These are phyloP conservation scores for Cerceris ruficornis DNA, from an alignment of 2,888 invertebrate species.

Conservation along the genomic window DNA sequence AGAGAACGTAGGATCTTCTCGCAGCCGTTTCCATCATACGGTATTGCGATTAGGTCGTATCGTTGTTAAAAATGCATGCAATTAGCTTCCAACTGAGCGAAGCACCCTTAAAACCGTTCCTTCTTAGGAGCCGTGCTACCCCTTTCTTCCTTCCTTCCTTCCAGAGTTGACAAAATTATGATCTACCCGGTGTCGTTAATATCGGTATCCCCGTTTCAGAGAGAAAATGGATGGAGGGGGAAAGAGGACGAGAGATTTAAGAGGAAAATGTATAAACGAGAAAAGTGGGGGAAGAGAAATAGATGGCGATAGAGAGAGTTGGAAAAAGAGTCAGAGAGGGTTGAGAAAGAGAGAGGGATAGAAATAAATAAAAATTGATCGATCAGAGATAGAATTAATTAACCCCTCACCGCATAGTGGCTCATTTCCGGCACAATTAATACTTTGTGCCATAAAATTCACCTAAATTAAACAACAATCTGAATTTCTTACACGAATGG, in stretches of 20 bases:
- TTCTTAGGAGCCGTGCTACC: constrained; percentile 39
- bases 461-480: no score
- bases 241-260: background rate
- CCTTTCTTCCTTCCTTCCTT: constrained; percentile 65
- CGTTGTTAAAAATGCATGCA: constrained; percentile 80
- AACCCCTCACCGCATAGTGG: no score
- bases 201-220: constrained; percentile 61
- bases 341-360: no score
- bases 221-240: constrained; percentile 17
- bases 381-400: no score
- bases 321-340: no score
- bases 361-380: no score
- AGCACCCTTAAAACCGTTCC: constrained; percentile 49
- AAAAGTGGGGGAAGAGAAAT: no score
- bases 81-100: constrained; percentile 69
- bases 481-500: no score
- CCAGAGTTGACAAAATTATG: constrained; percentile 80
- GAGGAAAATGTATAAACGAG: no score
- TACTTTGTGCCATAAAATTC: no score
- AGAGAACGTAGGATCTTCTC: constrained; percentile 63
- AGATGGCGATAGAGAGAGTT: no score
- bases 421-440: no score
- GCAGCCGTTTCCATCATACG: constrained; percentile 74
- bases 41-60: constrained; percentile 77
- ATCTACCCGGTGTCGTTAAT: constrained; percentile 79